These are phyloP conservation scores for Turritopsis rubra DNA, from an alignment of 30 jellyfish, hydroid and myxozoan species.

Conservation along the genomic window DNA sequence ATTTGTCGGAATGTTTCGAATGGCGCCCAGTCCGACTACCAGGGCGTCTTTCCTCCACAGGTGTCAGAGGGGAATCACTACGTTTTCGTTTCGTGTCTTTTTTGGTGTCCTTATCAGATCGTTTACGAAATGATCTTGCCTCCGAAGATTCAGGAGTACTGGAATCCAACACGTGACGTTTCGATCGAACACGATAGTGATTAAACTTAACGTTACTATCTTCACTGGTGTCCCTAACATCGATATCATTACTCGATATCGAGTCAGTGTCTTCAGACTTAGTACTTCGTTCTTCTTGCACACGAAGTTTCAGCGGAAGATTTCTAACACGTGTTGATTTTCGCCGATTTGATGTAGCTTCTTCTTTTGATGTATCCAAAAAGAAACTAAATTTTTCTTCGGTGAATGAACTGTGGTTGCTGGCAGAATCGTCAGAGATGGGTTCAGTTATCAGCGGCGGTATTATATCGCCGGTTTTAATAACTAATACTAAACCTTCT, in stretches of 20 bases:
- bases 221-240: background rate
- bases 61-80: background rate
- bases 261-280: constrained; percentile 21
- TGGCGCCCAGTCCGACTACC: background rate
- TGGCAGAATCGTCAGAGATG: constrained; percentile 19
- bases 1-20: constrained; percentile 3
- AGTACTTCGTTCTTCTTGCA: constrained; percentile 14
- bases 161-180: background rate
- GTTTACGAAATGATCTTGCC: background rate
- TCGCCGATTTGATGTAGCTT: constrained; percentile 3
- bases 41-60: background rate
- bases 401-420: background rate
- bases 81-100: constrained; percentile 1
- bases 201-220: background rate
- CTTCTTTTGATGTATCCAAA: background rate
- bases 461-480: background rate
- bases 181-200: background rate
- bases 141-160: background rate
- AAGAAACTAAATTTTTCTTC: background rate
- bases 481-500: background rate
- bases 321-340: constrained; percentile 19
- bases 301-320: constrained; percentile 26
- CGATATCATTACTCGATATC: constrained; percentile 18
- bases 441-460: constrained; percentile 19
- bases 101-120: background rate